Conservation (phyloP, 2,797 vertebrate species). For the Molossus alvarezi region DNA sequence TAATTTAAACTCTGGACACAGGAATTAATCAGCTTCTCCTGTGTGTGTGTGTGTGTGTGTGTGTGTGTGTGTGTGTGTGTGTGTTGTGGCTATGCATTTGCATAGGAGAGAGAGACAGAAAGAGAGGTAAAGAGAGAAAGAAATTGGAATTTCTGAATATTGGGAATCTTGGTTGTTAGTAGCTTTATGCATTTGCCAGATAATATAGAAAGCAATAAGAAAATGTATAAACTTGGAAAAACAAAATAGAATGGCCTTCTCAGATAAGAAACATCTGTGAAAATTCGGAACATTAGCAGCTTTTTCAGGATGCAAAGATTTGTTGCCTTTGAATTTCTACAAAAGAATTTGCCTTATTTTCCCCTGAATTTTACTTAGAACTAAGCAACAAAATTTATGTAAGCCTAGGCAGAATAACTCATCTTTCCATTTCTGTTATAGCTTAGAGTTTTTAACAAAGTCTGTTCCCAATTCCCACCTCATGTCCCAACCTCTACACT, state of each 20-base stretch:
- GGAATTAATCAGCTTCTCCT: neutral
- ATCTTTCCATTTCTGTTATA: conserved; percentile 34
- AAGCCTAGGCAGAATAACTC: conserved; percentile 27
- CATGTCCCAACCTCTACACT: neutral
- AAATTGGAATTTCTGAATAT: neutral
- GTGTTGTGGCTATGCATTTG: no score
- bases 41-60: no score
- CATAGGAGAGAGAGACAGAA: neutral
- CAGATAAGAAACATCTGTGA: neutral
- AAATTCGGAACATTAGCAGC: neutral
- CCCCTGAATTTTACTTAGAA: conserved; percentile 31
- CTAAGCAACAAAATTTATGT: neutral
- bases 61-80: neutral
- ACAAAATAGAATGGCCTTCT: neutral
- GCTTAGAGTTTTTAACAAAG: neutral
- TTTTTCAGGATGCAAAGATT: conserved; percentile 25
- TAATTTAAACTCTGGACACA: neutral
- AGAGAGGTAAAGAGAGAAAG: neutral
- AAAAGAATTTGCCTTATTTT: neutral
- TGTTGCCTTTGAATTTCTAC: conserved; percentile 16
- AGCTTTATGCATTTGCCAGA: neutral
- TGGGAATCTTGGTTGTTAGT: neutral
- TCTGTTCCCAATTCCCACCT: neutral
- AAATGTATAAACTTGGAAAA: conserved; percentile 42
- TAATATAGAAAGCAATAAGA: neutral